Percentiles rank a stretch among this genome's conserved stretches.
Conservation (phyloP, 2,113 vertebrate genomes). For the Diadophis punctatus region DNA sequence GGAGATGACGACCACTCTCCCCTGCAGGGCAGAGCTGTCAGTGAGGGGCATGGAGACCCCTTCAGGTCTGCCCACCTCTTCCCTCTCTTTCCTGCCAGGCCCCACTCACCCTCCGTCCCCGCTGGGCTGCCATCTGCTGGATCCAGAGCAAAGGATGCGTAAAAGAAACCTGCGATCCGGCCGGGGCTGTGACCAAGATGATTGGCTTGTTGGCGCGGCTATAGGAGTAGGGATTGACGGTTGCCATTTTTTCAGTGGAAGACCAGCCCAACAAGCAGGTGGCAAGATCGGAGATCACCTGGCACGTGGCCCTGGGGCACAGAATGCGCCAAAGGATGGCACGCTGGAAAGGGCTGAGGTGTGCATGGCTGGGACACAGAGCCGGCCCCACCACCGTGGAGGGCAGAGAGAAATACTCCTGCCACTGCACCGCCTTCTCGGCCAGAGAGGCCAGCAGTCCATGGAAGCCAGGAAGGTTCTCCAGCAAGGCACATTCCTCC, state of each 20-base stretch:
- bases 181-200: slow-evolving; percentile 64
- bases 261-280: slow-evolving; percentile 64
- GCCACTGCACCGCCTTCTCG: slow-evolving; percentile 67
- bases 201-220: slow-evolving; percentile 58
- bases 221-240: slow-evolving; percentile 9
- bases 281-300: slow-evolving; percentile 62
- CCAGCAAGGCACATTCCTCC: slow-evolving; percentile 66
- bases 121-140: slow-evolving; percentile 58
- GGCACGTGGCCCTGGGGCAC: slow-evolving; percentile 60
- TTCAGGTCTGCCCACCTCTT: not conserved
- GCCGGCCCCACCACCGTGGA: slow-evolving; percentile 69
- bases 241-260: slow-evolving; percentile 26
- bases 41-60: too few species aligned
- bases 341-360: slow-evolving; percentile 75
- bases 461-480: slow-evolving; percentile 68
- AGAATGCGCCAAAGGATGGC: slow-evolving; percentile 81
- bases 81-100: not conserved
- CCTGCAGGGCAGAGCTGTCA: not conserved
- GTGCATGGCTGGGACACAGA: slow-evolving; percentile 65
- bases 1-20: slow-evolving; percentile 34
- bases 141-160: slow-evolving; percentile 66
- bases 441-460: slow-evolving; percentile 72
- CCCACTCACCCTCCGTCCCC: slow-evolving; percentile 19
- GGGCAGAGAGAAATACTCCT: slow-evolving; percentile 73
- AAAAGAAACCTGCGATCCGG: slow-evolving; percentile 29